Percentiles rank a stretch among this genome's conserved stretches.
These are phyloP conservation scores for Acanthosoma haemorrhoidale DNA, from an alignment of 2,888 invertebrate genomes.

Conservation along the genomic window DNA sequence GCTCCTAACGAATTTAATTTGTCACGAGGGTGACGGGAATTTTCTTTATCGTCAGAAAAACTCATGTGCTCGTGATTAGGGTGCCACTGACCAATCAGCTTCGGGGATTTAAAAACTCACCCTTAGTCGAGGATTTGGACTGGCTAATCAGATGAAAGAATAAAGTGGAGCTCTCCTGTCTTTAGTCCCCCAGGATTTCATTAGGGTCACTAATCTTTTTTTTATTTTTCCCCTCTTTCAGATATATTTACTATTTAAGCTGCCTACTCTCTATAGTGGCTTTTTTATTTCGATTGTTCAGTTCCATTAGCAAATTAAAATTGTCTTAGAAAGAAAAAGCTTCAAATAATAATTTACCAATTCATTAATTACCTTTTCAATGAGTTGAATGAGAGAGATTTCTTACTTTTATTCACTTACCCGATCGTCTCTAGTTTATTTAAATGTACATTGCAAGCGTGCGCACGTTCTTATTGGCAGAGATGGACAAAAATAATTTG, in stretches of 20 bases:
- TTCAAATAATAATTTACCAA: too few relatives aligned
- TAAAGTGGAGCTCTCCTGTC: neutral
- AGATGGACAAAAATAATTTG: too few relatives aligned
- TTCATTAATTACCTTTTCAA: too few relatives aligned
- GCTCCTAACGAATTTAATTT: constrained; percentile 24
- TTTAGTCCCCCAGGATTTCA: constrained; percentile 22
- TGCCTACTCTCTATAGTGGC: neutral
- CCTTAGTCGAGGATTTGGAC: constrained; percentile 8
- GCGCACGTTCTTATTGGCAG: too few relatives aligned
- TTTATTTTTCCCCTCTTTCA: neutral
- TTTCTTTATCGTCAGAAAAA: constrained; percentile 21
- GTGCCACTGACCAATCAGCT: constrained; percentile 17
- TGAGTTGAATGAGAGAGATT: too few relatives aligned
- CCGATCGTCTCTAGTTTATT: too few relatives aligned
- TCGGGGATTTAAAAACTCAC: constrained; percentile 22
- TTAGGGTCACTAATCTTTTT: constrained; percentile 20
- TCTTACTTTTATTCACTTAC: too few relatives aligned
- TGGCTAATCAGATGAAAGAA: constrained; percentile 22
- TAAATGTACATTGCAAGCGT: too few relatives aligned
- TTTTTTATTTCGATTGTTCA: neutral
- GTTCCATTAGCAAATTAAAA: constrained; percentile 7
- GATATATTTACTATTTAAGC: neutral
- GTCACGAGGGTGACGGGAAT: constrained; percentile 8
- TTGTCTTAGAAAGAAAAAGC: neutral
- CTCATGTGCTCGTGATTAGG: constrained; percentile 15